Base-by-base conservation (phyloP, 2,888 invertebrate species). In the Noctua comes region DNA sequence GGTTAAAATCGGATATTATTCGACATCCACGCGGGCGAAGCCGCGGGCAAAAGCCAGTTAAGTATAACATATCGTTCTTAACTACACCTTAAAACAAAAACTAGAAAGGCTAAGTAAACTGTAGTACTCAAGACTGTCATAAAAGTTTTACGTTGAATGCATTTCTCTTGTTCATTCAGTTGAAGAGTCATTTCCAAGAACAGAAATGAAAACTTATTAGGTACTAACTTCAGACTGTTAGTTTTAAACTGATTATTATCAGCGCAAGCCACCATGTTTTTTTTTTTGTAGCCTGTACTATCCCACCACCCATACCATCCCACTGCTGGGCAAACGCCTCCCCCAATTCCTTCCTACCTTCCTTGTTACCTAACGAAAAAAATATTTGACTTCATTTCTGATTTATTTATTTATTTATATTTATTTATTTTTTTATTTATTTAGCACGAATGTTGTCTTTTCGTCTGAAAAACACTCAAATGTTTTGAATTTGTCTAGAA, bases 121-220 rank as follows among this genome's bases (percentile, higher is more conserved):
- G 1, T 31, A 27, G 31, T 62, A 4, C 24, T 54, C n/a, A 79
- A 16, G 13, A 71, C 24, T 36, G 18, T 54, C n/a, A 62, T 80
- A 51, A 70, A 69, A 80, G 31, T 54, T 78, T 36, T 36, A 71
- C 36, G 10, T n/a, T 64, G 27, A 80, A 78, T 64, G 51, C 72
- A 64, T 64, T 78, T 71, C 16, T 64, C 80, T 80, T 80, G 46
- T 80, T 54, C 72, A 16, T 46, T 27, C n/a, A 51, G 13, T 31
- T 62, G 8, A 1, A 3, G 8, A 62, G 62, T 4, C 31, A 62
- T 31, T 62, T 62, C 10, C 62, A 62, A 31, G 31, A 62, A 1
- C 7, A 59, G 7, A 62, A 18, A 62, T n/a, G n/a, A 57, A 54
- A 57, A 11, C 5, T 57, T n/a, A 57, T 18, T 62, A 31, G 3